Evolutionary conservation across 2,797 vertebrate species (phyloP).

Genomic region (Squalus acanthias): DNA sequence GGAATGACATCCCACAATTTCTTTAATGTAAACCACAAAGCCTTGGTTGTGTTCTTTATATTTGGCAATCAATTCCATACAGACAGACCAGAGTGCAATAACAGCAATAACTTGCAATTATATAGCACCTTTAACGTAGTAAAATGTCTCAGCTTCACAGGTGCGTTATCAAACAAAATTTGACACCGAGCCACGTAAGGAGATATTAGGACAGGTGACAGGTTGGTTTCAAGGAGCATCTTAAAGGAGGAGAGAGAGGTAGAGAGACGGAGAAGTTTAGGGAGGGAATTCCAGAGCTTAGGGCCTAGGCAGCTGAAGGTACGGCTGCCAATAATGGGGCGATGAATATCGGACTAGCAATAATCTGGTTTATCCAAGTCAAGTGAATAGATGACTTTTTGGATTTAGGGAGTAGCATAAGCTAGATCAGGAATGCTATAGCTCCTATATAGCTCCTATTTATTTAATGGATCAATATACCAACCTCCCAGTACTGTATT

Average conservation of each 20-base stretch:
- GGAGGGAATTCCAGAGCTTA: neutral
- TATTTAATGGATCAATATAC: neutral
- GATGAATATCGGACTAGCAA: neutral
- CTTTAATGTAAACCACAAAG: too few relatives aligned
- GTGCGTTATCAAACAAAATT: neutral
- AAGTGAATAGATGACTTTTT: neutral
- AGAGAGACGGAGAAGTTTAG: neutral
- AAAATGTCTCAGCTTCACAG: too few relatives aligned
- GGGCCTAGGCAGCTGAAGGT: too few relatives aligned
- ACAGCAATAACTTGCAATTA: neutral
- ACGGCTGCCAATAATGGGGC: neutral
- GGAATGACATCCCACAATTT: too few relatives aligned
- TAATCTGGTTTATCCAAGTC: neutral
- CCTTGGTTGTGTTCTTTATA: too few relatives aligned
- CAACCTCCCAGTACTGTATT: neutral
- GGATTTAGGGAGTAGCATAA: neutral
- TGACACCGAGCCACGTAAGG: neutral
- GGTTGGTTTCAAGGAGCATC: neutral
- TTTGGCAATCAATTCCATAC: too few relatives aligned
- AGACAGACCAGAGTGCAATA: too few relatives aligned
- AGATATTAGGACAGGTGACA: neutral
- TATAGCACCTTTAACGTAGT: neutral
- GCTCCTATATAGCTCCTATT: neutral
- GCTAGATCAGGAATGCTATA: neutral
- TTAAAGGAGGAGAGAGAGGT: neutral